phyloP scores from a whole-genome alignment of 2,797 vertebrate genomes.

The Aotus griseimembra region DNA sequence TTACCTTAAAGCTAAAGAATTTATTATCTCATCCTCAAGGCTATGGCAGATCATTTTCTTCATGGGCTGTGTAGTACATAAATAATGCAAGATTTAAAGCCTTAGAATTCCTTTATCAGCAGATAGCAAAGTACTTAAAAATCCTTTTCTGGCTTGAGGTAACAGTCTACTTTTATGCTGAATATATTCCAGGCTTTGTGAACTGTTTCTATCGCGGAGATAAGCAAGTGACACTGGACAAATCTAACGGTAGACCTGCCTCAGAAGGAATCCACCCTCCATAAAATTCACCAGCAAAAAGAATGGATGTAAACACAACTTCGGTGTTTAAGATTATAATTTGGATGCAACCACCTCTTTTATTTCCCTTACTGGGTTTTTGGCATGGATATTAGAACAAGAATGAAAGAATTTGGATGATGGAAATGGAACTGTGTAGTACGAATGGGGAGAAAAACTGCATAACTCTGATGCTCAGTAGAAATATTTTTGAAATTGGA shows the following conservation, averaged over 20 bases:
- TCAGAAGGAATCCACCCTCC: conserved; percentile 11
- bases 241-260: not conserved
- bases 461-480: not conserved
- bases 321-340: not conserved
- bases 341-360: not conserved
- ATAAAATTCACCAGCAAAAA: conserved; percentile 24
- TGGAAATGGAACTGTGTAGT: not conserved
- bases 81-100: conserved; percentile 77
- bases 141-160: conserved; percentile 73
- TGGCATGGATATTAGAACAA: not conserved
- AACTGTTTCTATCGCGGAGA: conserved; percentile 37
- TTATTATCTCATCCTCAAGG: conserved; percentile 72
- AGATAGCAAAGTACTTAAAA: conserved; percentile 78
- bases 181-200: conserved; percentile 70
- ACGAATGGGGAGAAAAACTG: not conserved
- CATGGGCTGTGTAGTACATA: conserved; percentile 68
- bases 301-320: not conserved
- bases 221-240: not conserved
- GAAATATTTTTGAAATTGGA: conserved; percentile 1
- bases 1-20: conserved; percentile 78
- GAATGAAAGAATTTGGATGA: conserved; percentile 5
- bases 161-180: conserved; percentile 65
- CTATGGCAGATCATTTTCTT: conserved; percentile 76
- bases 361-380: not conserved
- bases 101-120: conserved; percentile 82